A percentile compares a stretch with the other conserved stretches of the same genome.
Evolutionary conservation across 2,797 vertebrate genomes (phyloP).

Genomic region (Neosilurus mollespiculum): DNA sequence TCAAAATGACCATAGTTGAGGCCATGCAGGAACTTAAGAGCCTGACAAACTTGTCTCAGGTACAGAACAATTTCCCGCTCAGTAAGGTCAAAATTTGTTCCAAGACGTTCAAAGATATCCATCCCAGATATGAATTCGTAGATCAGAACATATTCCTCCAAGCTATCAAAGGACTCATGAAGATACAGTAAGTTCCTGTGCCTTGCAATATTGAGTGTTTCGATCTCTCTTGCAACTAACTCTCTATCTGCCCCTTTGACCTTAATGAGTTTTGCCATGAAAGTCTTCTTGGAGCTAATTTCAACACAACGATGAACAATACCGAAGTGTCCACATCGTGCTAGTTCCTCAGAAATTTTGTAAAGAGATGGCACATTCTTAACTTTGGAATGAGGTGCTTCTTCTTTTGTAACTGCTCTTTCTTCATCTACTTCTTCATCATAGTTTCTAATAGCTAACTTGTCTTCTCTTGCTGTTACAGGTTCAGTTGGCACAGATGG

Average conservation of each 20-base stretch:
- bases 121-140: constrained; percentile 97
- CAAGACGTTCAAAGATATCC: constrained; percentile 97
- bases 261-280: constrained; percentile 96
- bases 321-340: constrained; percentile 89
- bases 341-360: constrained; percentile 92
- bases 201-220: constrained; percentile 89
- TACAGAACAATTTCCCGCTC: constrained; percentile 94
- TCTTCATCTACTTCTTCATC: constrained; percentile 96
- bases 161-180: constrained; percentile 96
- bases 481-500: constrained; percentile 90
- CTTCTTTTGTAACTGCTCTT: constrained; percentile 81
- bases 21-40: constrained; percentile 87
- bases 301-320: constrained; percentile 90
- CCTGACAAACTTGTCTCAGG: constrained; percentile 87
- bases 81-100: constrained; percentile 89
- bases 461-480: constrained; percentile 93
- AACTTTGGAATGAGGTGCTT: constrained; percentile 86
- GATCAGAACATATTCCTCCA: constrained; percentile 95
- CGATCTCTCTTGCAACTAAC: constrained; percentile 94
- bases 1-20: constrained; percentile 92
- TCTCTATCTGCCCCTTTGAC: constrained; percentile 96
- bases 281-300: constrained; percentile 94
- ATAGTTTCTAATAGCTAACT: constrained; percentile 90
- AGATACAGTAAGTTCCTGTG: constrained; percentile 91
- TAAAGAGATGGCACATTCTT: constrained; percentile 92